Base-by-base conservation (phyloP, 2,888 invertebrate species). In the Dendrolimus houi region DNA sequence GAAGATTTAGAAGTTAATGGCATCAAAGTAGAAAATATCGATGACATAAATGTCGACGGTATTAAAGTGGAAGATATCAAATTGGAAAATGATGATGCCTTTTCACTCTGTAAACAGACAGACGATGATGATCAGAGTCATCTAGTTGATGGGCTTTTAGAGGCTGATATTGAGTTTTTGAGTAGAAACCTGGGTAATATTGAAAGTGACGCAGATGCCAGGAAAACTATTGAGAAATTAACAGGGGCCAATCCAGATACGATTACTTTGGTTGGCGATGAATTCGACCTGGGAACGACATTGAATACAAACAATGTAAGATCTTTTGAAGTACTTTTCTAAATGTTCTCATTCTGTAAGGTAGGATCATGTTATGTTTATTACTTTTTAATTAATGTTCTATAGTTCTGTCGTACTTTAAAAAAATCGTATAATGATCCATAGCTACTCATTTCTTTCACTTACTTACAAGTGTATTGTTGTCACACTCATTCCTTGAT, bases 141-240 rank as follows among this genome's bases (percentile, higher is more conserved):
- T 69, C 71, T 90, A 58, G 88, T 87, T 9, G 89, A 90, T 65
- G 91, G 90, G 6, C 69, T 91, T 54, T 66, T 91, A 41, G 91
- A 91, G 61, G 83, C 90, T 1, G 91, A 91, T 67, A 91, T 91
- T 47, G 91, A 91, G 65, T 91, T 91, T 77, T 70, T 91, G 62
- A 91, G 90, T 61, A 75, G 88, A 40, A 91, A 91, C 63, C 71
- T 91, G 65, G 89, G 87, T 1, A 87, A 90, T 64, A 91, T 91
- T 59, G 91, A 91, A 60, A 91, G 89, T 70, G 91, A 91, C 58
- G 87, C 90, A 1, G 91, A 91, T 62, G 91, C 90, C 0, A 83
- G 91, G 54, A 91, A 91, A 67, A 87, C 91, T n/a, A 90, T 91
- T 59, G 91, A 91, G 65, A 91, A 89, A 58, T 65, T 91, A 59